phyloP scores from a whole-genome alignment of 2,888 invertebrate species.

The Archaeoteleia sp. region DNA sequence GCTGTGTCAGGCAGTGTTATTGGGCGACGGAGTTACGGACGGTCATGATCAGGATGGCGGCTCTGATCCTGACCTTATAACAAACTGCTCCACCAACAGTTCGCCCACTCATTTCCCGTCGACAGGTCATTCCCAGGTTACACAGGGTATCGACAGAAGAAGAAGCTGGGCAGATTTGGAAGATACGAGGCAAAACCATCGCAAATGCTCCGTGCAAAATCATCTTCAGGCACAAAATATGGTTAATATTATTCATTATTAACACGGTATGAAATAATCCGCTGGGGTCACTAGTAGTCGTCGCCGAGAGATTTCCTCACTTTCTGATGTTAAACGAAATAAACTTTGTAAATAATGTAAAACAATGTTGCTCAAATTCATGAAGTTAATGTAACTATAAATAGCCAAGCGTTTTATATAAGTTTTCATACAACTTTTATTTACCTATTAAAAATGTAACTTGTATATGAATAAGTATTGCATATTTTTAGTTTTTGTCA shows the following conservation, averaged over 20 bases:
- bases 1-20: constrained; percentile 72
- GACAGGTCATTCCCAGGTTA: constrained; percentile 73
- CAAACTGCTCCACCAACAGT: constrained; percentile 75
- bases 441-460: no score
- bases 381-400: no score
- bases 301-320: no score
- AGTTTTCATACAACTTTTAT: no score
- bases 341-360: no score
- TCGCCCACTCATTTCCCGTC: constrained; percentile 75
- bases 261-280: no score
- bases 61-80: constrained; percentile 76
- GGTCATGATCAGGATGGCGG: constrained; percentile 70
- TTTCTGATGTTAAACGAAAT: no score
- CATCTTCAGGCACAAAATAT: constrained; percentile 72
- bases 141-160: constrained; percentile 79
- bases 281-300: no score
- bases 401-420: no score
- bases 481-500: no score
- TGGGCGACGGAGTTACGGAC: constrained; percentile 59
- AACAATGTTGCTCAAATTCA: no score
- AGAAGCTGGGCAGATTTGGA: constrained; percentile 94
- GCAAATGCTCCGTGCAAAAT: constrained; percentile 68
- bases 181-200: constrained; percentile 75
- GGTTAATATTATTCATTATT: constrained; percentile 59
- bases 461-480: no score